Percentiles rank a stretch among this genome's conserved stretches.
These are phyloP conservation scores for Eilema sororculum DNA, from an alignment of 2,888 invertebrate genomes.

Conservation along the genomic window DNA sequence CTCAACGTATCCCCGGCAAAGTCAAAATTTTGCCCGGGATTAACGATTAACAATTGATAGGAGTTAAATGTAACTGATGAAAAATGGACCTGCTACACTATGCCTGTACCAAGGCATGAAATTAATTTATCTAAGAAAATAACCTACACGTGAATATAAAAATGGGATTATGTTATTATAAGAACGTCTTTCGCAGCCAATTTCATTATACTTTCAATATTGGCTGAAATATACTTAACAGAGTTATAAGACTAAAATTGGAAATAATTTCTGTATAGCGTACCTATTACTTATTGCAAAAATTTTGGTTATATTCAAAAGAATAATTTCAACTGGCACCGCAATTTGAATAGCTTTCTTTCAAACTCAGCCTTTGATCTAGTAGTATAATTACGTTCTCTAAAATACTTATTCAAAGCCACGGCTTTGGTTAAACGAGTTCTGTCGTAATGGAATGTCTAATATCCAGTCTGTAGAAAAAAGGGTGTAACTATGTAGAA, in stretches of 20 bases:
- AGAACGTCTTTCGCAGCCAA: conserved; percentile 4
- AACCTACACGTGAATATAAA: not conserved
- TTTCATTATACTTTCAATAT: conserved; percentile 21
- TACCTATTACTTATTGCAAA: conserved; percentile 13
- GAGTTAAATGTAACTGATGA: not conserved
- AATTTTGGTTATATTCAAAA: conserved; percentile 16
- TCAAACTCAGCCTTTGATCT: not conserved
- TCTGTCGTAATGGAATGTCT: not conserved
- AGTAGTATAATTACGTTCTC: not conserved
- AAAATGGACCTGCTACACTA: too few relatives aligned
- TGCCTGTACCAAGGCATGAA: too few relatives aligned
- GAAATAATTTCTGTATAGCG: conserved; percentile 12
- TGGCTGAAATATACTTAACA: conserved; percentile 12
- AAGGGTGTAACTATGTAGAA: not conserved
- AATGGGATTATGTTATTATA: conserved; percentile 6
- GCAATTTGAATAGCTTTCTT: conserved; percentile 1
- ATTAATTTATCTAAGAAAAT: not conserved
- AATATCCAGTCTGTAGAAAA: not conserved
- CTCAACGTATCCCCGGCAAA: too few relatives aligned
- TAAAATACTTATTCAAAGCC: not conserved
- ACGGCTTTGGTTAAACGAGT: not conserved
- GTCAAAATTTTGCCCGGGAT: too few relatives aligned
- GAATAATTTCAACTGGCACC: conserved; percentile 5
- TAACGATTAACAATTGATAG: too few relatives aligned
- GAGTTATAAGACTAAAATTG: conserved; percentile 19